Base-by-base conservation (phyloP, 2,888 invertebrate genomes). In the Philereme vetulata region DNA sequence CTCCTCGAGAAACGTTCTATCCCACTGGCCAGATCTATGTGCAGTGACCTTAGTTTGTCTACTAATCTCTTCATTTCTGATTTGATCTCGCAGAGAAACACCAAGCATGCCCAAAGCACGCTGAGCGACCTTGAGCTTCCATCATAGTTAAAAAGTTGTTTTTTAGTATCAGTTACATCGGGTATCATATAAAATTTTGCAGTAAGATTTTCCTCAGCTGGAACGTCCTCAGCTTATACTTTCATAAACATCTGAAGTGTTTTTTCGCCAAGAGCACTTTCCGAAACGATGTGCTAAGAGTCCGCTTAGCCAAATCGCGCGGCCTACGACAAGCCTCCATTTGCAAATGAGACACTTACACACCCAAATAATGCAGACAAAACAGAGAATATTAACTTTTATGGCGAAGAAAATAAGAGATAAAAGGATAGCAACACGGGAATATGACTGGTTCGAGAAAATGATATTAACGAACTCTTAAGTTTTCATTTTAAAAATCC, bases 311-410 rank as follows among this genome's bases (percentile, higher is more conserved):
- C 84, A 85, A 90, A 88, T 88, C 84, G 85, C 83, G 78, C 75
- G 75, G 85, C 88, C 85, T 81, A 84, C 86, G 85, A 86, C 88
- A 86, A 84, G 84, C 77, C 80, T 85, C 90, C 91, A 90, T 91
- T 91, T 91, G 89, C 87, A 89, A 90, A 91, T 91, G 87, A 88
- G 81, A 86, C 77, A 78, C 21, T 58, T 40, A 53, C 47, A 70
- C 71, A 76, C 71, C 72, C 69, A 56, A 65, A 62, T 65, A 72
- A 72, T 63, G 57, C 59, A 64, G 68, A 69, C 52, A 50, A 42
- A 51, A 52, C 66, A 66, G 58, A 55, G 57, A 4, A 74, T 65
- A 70, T 63, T 70, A 62, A 66, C 67, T 71, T 68, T 65, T 75
- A 64, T 32, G 0, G 7, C 4, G 4, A 4, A 45, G 4, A 9